These are phyloP conservation scores for Pogonophryne albipinna DNA, from an alignment of 2,797 vertebrate species.

Conservation along the genomic window DNA sequence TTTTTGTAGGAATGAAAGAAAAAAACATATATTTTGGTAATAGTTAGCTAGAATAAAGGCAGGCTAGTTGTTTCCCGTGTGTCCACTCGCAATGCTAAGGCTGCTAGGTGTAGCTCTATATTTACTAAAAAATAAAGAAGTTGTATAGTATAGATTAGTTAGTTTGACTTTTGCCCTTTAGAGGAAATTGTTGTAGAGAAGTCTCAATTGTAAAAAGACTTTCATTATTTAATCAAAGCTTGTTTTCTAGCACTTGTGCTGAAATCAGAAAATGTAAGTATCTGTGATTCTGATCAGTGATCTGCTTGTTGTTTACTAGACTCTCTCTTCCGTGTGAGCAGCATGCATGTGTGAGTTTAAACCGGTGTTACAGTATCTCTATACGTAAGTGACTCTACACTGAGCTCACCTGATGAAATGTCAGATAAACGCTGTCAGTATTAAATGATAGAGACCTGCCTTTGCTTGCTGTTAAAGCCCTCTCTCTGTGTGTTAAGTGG, in stretches of 20 bases:
- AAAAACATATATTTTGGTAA: neutral
- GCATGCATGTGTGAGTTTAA: neutral
- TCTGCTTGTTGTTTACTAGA: conserved; percentile 7
- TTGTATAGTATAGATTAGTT: neutral
- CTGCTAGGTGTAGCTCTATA: neutral
- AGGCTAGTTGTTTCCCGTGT: neutral
- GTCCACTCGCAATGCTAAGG: neutral
- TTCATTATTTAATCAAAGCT: neutral
- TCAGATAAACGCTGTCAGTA: conserved; percentile 44
- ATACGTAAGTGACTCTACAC: neutral
- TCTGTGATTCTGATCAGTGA: neutral
- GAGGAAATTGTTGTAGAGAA: neutral
- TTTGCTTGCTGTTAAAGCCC: conserved; percentile 44
- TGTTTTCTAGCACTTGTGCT: neutral
- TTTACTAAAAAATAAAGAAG: neutral
- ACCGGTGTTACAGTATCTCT: conserved; percentile 8
- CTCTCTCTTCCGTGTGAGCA: conserved; percentile 4
- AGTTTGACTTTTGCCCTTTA: neutral
- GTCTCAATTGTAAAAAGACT: neutral
- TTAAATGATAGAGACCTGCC: conserved; percentile 46
- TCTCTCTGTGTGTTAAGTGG: conserved; percentile 53
- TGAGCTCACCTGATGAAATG: conserved; percentile 33
- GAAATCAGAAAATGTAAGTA: too few relatives aligned
- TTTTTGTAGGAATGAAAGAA: neutral
- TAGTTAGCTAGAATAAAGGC: neutral